Evolutionary conservation across 2,113 vertebrate genomes (phyloP).

Genomic region (rabbit (Oryctolagus cuniculus)): DNA sequence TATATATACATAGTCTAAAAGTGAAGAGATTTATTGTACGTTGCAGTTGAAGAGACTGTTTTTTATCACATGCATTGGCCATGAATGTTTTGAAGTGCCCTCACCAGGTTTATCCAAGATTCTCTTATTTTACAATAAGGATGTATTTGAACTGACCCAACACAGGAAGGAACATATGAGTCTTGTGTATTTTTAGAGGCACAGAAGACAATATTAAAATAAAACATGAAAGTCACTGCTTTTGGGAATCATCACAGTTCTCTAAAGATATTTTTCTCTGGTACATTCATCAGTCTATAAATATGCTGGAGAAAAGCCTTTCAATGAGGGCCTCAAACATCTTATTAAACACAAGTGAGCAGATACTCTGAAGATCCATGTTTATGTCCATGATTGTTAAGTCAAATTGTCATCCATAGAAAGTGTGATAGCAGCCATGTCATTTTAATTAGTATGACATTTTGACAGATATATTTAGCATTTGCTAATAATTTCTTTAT

Average conservation of each 20-base stretch:
- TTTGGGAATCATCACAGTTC: not conserved
- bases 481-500: not conserved
- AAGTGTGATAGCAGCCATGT: too few species aligned
- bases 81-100: not conserved
- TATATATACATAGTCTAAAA: not conserved
- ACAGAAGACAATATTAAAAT: not conserved
- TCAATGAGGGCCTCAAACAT: not conserved
- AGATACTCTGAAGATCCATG: not conserved
- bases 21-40: not conserved
- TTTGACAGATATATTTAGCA: not conserved
- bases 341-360: not conserved
- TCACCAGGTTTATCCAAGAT: not conserved
- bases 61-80: too few species aligned
- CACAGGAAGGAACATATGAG: not conserved
- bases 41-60: not conserved
- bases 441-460: not conserved
- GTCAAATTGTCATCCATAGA: too few species aligned
- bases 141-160: not conserved
- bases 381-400: too few species aligned
- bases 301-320: not conserved
- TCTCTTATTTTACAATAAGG: not conserved
- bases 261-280: not conserved
- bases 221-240: not conserved
- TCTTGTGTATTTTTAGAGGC: not conserved
- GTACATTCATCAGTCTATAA: not conserved